Conservation (phyloP, 2,888 invertebrate genomes). For the Cistogaster globosa region DNA sequence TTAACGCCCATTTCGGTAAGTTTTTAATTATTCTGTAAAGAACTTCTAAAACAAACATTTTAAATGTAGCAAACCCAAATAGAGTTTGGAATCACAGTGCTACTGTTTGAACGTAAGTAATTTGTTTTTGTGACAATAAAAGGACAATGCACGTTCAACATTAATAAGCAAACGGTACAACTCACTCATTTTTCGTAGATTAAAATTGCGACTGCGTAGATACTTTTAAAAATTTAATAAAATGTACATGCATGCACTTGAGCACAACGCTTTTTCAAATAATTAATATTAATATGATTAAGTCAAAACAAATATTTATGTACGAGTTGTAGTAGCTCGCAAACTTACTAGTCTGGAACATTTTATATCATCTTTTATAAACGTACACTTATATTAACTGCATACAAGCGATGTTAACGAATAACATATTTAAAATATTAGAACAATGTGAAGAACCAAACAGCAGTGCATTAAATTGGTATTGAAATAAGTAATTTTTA, state of each 20-base stretch:
- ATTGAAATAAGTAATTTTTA: too few relatives aligned
- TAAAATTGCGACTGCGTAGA: neutral
- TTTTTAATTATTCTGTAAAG: too few relatives aligned
- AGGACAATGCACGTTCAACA: conserved; percentile 71
- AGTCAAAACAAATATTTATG: conserved; percentile 23
- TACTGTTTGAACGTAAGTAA: conserved; percentile 23
- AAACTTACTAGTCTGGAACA: conserved; percentile 65
- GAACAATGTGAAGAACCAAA: too few relatives aligned
- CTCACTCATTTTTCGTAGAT: conserved; percentile 19
- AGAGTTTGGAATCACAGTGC: neutral
- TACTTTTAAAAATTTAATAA: conserved; percentile 6
- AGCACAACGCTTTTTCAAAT: conserved; percentile 1
- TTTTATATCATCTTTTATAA: conserved; percentile 31
- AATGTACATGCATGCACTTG: conserved; percentile 16
- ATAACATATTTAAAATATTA: too few relatives aligned
- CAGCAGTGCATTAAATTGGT: too few relatives aligned
- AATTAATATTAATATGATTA: neutral
- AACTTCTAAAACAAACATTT: too few relatives aligned
- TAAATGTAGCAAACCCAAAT: too few relatives aligned
- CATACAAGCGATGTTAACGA: too few relatives aligned
- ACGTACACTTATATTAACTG: neutral
- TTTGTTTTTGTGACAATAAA: conserved; percentile 48
- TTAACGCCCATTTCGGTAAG: too few relatives aligned
- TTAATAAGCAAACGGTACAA: conserved; percentile 48
- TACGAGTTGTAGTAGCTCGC: neutral